Base-by-base conservation (phyloP, 2,888 invertebrate species). In the Oligia strigilis region DNA sequence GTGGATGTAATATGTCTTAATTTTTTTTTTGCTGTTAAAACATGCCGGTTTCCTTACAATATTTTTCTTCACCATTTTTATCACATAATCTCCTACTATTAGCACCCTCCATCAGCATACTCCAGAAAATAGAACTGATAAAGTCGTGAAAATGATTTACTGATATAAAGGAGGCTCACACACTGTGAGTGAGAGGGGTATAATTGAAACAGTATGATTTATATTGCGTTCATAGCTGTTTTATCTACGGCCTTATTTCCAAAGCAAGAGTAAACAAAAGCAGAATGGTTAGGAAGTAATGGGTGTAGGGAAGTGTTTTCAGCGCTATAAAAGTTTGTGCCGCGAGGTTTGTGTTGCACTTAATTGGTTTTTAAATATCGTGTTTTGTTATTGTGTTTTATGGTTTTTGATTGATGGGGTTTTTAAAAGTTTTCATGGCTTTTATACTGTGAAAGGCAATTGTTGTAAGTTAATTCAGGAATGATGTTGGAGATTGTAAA, bases 131-230 rank as follows among this genome's bases (percentile, higher is more conserved):
- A 83, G 80, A 52, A 75, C 76, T 81, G 88, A 89, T 89, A 88
- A 89, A 88, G 82, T 88, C 86, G 72, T 75, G 78, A 78, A 75
- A 88, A 89, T 89, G 90, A 89, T 88, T 84, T 89, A 88, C 81
- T 82, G 86, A 74, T 79, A 85, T 75, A 83, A 89, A 86, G 74
- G 84, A 81, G 79, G 76, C 78, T 86, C 77, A 87, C 87, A 87
- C 75, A 72, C 81, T 55, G 84, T 82, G 86, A 88, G 92, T 93
- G 93, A 93, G 93, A 92, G 91, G 92, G 90, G 91, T 91, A 92
- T 95, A 94, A 95, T 95, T 95, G 95, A 95, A 95, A 94, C 91
- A 89, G 90, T 90, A 93, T 95, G 95, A 95, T 95, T 95, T 95
- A 95, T 94, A 88, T 87, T 81, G 84, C 83, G 84, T 66, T 81